These are phyloP conservation scores for Sebastes baramenuke DNA, from an alignment of 2,797 vertebrate genomes.

Conservation along the genomic window DNA sequence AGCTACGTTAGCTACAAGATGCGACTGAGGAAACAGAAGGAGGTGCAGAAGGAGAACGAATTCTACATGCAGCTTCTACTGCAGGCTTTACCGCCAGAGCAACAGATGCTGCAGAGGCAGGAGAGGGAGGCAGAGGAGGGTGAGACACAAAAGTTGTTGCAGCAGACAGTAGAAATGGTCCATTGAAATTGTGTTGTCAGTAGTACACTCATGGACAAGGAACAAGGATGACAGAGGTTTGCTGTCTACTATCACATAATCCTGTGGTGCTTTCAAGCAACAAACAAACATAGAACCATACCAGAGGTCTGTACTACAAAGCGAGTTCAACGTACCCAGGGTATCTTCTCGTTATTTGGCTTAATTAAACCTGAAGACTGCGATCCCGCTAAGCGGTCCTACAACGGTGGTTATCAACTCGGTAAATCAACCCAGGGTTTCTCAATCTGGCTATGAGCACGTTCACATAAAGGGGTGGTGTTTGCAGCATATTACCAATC, in stretches of 20 bases:
- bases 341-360: too few relatives aligned
- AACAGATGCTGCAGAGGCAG: constrained; percentile 96
- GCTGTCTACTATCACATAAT: neutral
- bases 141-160: constrained; percentile 65
- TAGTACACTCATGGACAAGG: neutral
- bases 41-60: constrained; percentile 98
- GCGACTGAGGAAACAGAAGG: constrained; percentile 95
- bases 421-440: too few relatives aligned
- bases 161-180: neutral
- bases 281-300: neutral
- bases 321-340: neutral
- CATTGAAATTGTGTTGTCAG: neutral
- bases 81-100: constrained; percentile 95
- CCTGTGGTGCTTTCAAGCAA: neutral
- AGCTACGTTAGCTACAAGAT: constrained; percentile 99
- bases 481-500: too few relatives aligned
- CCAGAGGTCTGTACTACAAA: too few relatives aligned
- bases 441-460: too few relatives aligned
- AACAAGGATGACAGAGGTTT: neutral
- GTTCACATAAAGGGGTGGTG: rapidly evolving
- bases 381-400: too few relatives aligned
- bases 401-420: too few relatives aligned
- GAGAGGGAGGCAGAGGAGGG: constrained; percentile 97
- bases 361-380: too few relatives aligned
- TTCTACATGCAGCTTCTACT: constrained; percentile 99